Conservation (phyloP, 2,888 invertebrate species). For the Saturnia pavonia region DNA sequence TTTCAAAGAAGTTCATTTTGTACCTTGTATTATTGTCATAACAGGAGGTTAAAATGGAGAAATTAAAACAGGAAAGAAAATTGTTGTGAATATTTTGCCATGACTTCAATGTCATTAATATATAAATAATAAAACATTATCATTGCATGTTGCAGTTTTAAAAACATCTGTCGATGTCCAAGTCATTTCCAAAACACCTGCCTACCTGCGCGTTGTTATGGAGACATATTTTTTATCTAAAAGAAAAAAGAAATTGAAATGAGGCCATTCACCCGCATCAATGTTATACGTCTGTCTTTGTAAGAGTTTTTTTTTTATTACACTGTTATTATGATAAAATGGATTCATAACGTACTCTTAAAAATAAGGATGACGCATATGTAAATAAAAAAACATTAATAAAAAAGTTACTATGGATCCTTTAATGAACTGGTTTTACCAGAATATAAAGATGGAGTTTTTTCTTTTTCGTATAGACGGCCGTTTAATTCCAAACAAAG, state of each 20-base stretch:
- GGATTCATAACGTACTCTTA: too few relatives aligned
- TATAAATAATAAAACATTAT: neutral
- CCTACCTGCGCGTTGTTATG: conserved; percentile 44
- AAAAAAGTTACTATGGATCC: too few relatives aligned
- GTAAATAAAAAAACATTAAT: too few relatives aligned
- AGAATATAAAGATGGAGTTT: too few relatives aligned
- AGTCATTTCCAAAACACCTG: conserved; percentile 42
- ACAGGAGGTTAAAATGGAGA: neutral
- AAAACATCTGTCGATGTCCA: conserved; percentile 20
- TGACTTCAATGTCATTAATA: neutral
- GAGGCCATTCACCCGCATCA: conserved; percentile 25
- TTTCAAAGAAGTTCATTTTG: too few relatives aligned
- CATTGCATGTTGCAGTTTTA: conserved; percentile 5
- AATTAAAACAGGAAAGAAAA: neutral
- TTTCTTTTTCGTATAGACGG: too few relatives aligned
- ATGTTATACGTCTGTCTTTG: conserved; percentile 13
- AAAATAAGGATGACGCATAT: too few relatives aligned
- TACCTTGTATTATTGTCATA: too few relatives aligned
- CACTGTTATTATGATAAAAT: neutral
- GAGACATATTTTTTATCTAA: conserved; percentile 16
- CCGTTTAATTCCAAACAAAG: too few relatives aligned
- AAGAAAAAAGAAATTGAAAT: neutral
- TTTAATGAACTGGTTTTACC: too few relatives aligned
- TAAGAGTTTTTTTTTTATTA: conserved; percentile 13
- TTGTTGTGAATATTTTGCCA: neutral